Evolutionary conservation across 1,140 invertebrate genomes (phyloP), one percentile per base, ranked within the genome.

Genomic region (Brachionus asplanchnoidis): DNA sequence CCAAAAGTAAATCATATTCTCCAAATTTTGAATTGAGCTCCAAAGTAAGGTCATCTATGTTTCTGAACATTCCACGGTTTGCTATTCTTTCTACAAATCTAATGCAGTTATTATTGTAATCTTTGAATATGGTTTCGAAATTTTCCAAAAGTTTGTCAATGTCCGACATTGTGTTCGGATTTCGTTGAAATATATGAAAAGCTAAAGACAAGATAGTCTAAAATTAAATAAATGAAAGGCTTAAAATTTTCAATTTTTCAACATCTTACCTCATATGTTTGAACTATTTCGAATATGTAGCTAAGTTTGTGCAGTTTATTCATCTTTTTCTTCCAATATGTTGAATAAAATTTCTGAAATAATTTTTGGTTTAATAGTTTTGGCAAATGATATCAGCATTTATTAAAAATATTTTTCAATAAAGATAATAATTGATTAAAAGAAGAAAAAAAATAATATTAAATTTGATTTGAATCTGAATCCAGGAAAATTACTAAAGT

Each of bases 21-120:
- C 82, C 82, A 44, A 84, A 50, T 84, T 70, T 70, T 26, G 42
- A 50, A 26, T 73, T 73, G n/a, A 73, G 40, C 17, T 73, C 14
- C 17, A 40, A 9, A 17, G 40, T 73, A 17, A 73, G 9, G 5
- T 12, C 5, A 42, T 73, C 68, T 9, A 73, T 40, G n/a, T 73
- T 20, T 40, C 32, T 73, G 20, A 40, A 73, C 7, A 73, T 73
- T 17, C 68, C 68, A 20, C 68, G 32, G 23, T 73, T 73, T 14
- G 32, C 68, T 42, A 73, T 42, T 40, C 68, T 14, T 42, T 73
- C 68, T n/a, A 73, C 17, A 20, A 46, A 44, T 40, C 32, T 73
- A 42, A 73, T 42, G 20, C 68, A 73, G 4, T 73, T 73, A 8
- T 73, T 70, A 32, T 28, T 73, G 36, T 73, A 42, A 12, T 73